Percentiles rank a stretch among this genome's conserved stretches.
Evolutionary conservation across 2,797 vertebrate genomes (phyloP).

Genomic region (Sebastes variabilis): DNA sequence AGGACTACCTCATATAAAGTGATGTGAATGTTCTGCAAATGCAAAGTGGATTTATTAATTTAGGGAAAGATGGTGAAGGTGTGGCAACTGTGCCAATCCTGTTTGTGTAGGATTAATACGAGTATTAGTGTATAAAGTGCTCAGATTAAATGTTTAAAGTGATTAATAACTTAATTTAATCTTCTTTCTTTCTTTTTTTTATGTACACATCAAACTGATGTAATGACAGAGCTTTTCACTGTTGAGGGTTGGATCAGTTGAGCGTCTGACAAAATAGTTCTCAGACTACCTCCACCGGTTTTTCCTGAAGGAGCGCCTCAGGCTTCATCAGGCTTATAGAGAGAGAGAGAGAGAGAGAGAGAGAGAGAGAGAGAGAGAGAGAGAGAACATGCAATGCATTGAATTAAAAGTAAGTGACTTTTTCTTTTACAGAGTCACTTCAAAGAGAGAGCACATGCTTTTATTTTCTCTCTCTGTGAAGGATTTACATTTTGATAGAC

Average conservation of each 20-base stretch:
- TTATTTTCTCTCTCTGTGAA: neutral
- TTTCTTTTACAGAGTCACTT: neutral
- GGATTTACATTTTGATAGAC: neutral
- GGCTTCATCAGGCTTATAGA: slow-evolving; percentile 46
- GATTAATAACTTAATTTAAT: neutral
- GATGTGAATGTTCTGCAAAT: neutral
- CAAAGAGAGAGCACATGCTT: neutral
- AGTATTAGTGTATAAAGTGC: neutral
- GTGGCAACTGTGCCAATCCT: neutral
- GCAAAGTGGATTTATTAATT: neutral
- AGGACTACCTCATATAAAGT: neutral
- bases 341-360: neutral
- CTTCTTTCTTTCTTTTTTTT: neutral
- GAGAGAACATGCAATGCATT: slow-evolving; percentile 1
- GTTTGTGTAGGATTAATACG: neutral
- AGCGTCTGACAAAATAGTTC: slow-evolving; percentile 48
- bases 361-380: neutral
- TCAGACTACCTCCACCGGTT: slow-evolving; percentile 82
- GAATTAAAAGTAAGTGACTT: neutral
- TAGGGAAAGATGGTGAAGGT: neutral
- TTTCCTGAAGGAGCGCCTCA: slow-evolving; percentile 83
- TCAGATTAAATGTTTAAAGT: neutral
- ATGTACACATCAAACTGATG: neutral
- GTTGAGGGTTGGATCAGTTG: slow-evolving; percentile 54
- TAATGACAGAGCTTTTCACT: neutral